Percentiles rank a stretch among this genome's conserved stretches.
These are phyloP conservation scores for Antheraea pernyi DNA, from an alignment of 1,140 invertebrate species.

Conservation along the genomic window DNA sequence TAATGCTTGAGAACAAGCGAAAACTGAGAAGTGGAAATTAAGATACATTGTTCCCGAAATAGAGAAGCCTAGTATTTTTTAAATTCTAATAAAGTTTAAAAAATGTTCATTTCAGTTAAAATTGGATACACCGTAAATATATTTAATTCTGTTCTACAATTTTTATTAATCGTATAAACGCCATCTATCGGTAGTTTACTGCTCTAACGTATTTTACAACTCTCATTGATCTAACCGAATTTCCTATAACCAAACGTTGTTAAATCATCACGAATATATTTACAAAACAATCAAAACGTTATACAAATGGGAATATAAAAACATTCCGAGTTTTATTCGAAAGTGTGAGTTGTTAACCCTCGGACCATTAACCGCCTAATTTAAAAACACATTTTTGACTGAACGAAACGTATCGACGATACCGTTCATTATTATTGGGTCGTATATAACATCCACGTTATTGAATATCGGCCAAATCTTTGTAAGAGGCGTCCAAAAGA, in stretches of 20 bases:
- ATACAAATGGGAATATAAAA: slow-evolving; percentile 4
- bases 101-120: slow-evolving; percentile 7
- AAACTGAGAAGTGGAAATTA: too few species aligned
- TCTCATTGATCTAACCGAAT: not conserved
- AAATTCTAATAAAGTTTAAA: not conserved
- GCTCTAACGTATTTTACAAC: not conserved
- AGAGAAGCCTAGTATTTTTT: not conserved
- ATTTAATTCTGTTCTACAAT: not conserved
- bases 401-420: not conserved
- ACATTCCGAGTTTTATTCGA: slow-evolving; percentile 3
- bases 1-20: too few species aligned
- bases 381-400: not conserved
- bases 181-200: not conserved
- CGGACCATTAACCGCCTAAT: not conserved
- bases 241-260: not conserved
- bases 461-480: slow-evolving; percentile 36
- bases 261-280: not conserved
- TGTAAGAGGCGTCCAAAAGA: slow-evolving; percentile 31
- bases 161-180: slow-evolving; percentile 1
- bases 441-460: slow-evolving; percentile 24
- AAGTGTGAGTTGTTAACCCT: not conserved
- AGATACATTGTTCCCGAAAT: too few species aligned
- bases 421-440: slow-evolving; percentile 15
- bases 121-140: slow-evolving; percentile 9
- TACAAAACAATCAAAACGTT: not conserved